These are phyloP conservation scores for Leptatherina wallacei DNA, from an alignment of 2,797 vertebrate genomes.

Conservation along the genomic window DNA sequence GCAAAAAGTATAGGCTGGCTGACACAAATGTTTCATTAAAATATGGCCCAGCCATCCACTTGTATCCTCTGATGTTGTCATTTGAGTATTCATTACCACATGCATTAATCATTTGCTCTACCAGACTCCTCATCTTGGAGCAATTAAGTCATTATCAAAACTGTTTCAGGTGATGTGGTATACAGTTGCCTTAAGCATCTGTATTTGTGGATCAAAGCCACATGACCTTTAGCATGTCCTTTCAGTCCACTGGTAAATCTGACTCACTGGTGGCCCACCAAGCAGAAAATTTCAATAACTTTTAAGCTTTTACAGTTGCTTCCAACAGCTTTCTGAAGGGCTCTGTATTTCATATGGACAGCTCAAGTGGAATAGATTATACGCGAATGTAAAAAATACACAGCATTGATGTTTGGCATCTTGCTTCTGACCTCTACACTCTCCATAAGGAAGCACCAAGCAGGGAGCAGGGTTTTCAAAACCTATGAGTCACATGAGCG, in stretches of 20 bases:
- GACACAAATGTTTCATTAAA: slow-evolving; percentile 11
- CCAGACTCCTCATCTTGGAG: background rate
- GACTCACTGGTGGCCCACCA: slow-evolving; percentile 32
- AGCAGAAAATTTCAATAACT: slow-evolving; percentile 47
- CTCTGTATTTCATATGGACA: slow-evolving; percentile 33
- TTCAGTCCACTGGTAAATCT: slow-evolving; percentile 31
- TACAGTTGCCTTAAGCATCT: background rate
- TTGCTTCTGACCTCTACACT: slow-evolving; percentile 25
- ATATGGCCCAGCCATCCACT: background rate
- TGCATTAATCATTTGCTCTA: background rate
- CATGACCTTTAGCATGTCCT: slow-evolving; percentile 27
- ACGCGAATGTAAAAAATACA: slow-evolving; percentile 27
- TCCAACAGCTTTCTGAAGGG: slow-evolving; percentile 31
- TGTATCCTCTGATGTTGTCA: background rate
- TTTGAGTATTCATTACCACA: slow-evolving; percentile 20
- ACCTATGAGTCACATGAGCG: slow-evolving; percentile 29
- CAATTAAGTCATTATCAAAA: background rate
- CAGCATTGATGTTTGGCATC: slow-evolving; percentile 35
- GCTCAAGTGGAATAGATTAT: slow-evolving; percentile 52
- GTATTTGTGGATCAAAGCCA: slow-evolving; percentile 15
- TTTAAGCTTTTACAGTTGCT: slow-evolving; percentile 30
- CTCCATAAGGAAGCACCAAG: slow-evolving; percentile 20
- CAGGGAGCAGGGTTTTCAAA: slow-evolving; percentile 31
- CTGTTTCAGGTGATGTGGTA: background rate
- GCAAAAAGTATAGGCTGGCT: background rate